Base-by-base conservation (phyloP, 2,888 invertebrate species). In the Sympetrum striolatum region DNA sequence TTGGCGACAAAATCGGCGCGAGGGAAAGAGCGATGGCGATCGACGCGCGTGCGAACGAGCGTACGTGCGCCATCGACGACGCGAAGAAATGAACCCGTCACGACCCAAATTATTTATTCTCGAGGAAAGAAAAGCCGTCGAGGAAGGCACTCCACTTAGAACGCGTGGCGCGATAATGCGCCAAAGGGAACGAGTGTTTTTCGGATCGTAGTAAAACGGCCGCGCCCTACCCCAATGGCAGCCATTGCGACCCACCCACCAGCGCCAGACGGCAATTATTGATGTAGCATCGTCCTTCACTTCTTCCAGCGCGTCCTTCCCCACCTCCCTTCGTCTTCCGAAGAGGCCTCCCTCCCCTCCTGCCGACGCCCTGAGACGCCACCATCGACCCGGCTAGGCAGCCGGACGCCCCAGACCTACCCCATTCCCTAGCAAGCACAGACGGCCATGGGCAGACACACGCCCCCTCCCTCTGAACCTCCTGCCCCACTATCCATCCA, bases 251-350 rank as follows among this genome's bases (percentile, higher is more conserved):
- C 53, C 39, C 14, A n/a, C 48, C 81, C 81, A 53, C 80, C n/a
- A 35, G 22, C 86, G 86, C 86, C 86, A 86, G 86, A 86, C 86
- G 86, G 86, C 86, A 86, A 86, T 86, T 86, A 86, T 86, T 86
- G 86, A 86, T 86, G 86, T 86, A 86, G 58, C 64, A 60, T 37
- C 86, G 86, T 86, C 86, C 86, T 86, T 86, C 86, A 86, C 86
- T 86, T 86, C 86, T 86, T 86, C 60, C 86, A 86, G 60, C 37
- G 60, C 86, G 86, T 86, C 86, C 86, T 86, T 86, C 86, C 82
- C 82, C 58, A 14, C 48, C 25, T 48, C 81, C 81, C 73, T 31
- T 31, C 73, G 44, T 44, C 81, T 44, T 44, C 81, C 73, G 14
- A 44, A 39, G 81, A 25, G n/a, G 53, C 31, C 82, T 53, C 82